These are phyloP conservation scores for Halocynthia roretzi DNA, from an alignment of 23 tunicate species.

Conservation along the genomic window DNA sequence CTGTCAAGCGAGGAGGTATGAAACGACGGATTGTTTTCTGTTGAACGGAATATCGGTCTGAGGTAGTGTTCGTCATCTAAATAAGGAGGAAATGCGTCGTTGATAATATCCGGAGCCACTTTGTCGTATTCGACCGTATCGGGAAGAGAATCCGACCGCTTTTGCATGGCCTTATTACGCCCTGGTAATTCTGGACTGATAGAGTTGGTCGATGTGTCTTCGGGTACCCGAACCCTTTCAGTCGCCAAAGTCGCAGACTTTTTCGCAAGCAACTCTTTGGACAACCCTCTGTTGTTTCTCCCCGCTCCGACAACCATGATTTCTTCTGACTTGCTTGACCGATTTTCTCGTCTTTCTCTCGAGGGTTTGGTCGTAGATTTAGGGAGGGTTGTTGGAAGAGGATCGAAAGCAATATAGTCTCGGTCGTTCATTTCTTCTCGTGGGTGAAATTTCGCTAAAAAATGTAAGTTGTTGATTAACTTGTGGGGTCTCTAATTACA, in stretches of 20 bases:
- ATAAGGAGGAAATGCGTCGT: not conserved
- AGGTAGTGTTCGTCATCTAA: not conserved
- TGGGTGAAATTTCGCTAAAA: too few relatives aligned
- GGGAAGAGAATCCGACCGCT: conserved; percentile 3
- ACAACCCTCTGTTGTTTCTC: not conserved
- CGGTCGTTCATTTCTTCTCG: not conserved
- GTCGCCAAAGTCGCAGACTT: not conserved
- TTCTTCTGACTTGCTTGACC: not conserved
- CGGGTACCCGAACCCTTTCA: not conserved
- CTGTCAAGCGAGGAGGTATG: not conserved
- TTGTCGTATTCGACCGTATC: conserved; percentile 6
- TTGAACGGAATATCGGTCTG: not conserved
- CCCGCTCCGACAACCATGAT: conserved; percentile 3
- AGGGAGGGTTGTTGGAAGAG: not conserved
- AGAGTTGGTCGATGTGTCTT: not conserved
- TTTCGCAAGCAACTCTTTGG: not conserved
- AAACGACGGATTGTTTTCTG: not conserved
- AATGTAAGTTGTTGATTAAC: not conserved
- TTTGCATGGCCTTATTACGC: not conserved
- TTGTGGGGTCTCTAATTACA: not conserved
- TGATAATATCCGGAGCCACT: not conserved
- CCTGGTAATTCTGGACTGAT: not conserved
- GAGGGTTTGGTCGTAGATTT: not conserved
- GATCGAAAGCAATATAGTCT: conserved; percentile 3
- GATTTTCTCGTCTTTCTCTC: not conserved